Percentiles rank a stretch among this genome's conserved stretches.
phyloP scores from a whole-genome alignment of 2,113 vertebrate species.

The Pomatostomus ruficeps region DNA sequence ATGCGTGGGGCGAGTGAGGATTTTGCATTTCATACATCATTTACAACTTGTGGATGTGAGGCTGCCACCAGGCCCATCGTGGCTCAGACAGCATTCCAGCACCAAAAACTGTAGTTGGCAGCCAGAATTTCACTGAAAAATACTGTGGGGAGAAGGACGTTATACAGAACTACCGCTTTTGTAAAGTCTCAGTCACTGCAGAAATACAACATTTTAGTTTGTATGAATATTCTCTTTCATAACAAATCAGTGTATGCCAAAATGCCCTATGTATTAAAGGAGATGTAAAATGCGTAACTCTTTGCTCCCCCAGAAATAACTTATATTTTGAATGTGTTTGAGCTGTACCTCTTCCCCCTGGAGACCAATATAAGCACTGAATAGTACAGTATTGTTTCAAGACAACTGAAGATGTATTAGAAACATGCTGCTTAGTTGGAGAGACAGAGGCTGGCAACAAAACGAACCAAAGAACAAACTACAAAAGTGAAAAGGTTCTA shows the following conservation, averaged over 20 bases:
- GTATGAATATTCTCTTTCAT: not conserved
- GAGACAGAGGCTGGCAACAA: not conserved
- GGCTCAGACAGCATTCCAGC: not conserved
- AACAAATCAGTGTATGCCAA: not conserved
- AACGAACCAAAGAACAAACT: not conserved
- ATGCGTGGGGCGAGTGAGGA: not conserved
- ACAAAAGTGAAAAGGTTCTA: not conserved
- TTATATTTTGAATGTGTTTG: not conserved
- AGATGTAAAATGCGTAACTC: not conserved
- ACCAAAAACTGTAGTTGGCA: not conserved
- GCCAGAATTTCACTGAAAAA: not conserved
- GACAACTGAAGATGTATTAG: not conserved
- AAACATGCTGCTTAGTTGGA: not conserved
- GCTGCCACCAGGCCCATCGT: not conserved
- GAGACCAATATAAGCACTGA: not conserved
- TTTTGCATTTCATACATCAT: conserved; percentile 50
- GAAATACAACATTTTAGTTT: not conserved
- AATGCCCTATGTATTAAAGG: not conserved
- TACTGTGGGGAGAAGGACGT: not conserved
- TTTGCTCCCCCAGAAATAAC: not conserved
- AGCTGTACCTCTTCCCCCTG: not conserved
- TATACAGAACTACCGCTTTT: not conserved
- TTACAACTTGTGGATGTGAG: conserved; percentile 10
- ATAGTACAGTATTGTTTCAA: not conserved
- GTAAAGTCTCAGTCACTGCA: not conserved